These are phyloP conservation scores for Phania funesta DNA, from an alignment of 2,888 invertebrate genomes.

Conservation along the genomic window DNA sequence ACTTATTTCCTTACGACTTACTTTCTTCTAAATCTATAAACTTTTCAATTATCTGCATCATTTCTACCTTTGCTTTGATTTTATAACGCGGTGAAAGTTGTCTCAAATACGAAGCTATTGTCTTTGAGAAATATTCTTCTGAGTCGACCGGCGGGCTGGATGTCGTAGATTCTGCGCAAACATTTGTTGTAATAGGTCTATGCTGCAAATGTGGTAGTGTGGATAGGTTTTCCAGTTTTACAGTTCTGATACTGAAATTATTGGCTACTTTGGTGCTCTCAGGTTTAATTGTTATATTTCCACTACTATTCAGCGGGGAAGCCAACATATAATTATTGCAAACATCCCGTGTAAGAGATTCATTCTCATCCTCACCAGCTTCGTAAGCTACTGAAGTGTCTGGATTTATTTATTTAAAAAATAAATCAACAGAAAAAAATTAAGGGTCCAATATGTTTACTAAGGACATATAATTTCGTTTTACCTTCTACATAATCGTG, in stretches of 20 bases:
- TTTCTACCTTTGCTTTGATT: slow-evolving; percentile 79
- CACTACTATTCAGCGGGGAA: slow-evolving; percentile 9
- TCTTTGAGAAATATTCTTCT: slow-evolving; percentile 78
- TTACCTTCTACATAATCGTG: slow-evolving; percentile 69
- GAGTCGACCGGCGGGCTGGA: slow-evolving; percentile 66
- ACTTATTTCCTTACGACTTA: slow-evolving; percentile 9
- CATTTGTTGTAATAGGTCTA: neutral
- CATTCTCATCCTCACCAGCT: slow-evolving; percentile 44
- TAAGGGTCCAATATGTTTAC: too few relatives aligned
- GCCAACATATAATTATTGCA: neutral
- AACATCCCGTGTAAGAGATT: neutral
- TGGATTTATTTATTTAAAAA: neutral
- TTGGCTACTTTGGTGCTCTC: slow-evolving; percentile 4
- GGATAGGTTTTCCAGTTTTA: slow-evolving; percentile 2
- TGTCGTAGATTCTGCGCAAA: neutral
- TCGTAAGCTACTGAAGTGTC: slow-evolving; percentile 61
- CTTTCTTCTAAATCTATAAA: slow-evolving; percentile 77
- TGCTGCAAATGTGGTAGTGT: slow-evolving; percentile 32
- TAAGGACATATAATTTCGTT: too few relatives aligned
- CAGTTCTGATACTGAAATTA: slow-evolving; percentile 30
- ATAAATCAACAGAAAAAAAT: neutral
- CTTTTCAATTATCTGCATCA: slow-evolving; percentile 78
- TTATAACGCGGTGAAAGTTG: slow-evolving; percentile 77
- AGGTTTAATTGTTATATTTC: slow-evolving; percentile 9
- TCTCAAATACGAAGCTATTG: slow-evolving; percentile 76